Evolutionary conservation across 2,113 vertebrate genomes (phyloP), one percentile per base, ranked within the genome.

Genomic region (Benitochromis conjunctus): DNA sequence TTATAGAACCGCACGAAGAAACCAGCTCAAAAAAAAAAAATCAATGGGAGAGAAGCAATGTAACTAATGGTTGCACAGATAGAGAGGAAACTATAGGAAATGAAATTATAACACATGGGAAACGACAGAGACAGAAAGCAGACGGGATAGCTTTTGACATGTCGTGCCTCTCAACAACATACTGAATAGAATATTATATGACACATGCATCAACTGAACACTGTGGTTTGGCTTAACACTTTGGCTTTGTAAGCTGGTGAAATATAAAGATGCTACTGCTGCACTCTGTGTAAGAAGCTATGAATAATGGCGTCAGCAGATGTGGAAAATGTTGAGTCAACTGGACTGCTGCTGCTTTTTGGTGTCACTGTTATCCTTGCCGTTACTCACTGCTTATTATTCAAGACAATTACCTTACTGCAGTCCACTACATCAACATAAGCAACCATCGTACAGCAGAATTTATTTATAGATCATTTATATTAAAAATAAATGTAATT

Each of bases 1-100:
- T 85, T 81, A 71, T 86, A 53, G 38, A 91, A 19, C 77, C 8
- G 51, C 57, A 21, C n/a, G 29, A 85, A 54, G 57, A 87, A 56
- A 77, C 54, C 34, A 80, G 71, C 81, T 81, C 60, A 90, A 79
- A 77, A 31, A 79, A 77, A 31, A 26, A 86, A 81, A 90, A 80
- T 82, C 79, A 82, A 74, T 29, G n/a, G 19, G 83, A 82, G 82
- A 82, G 60, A 69, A 41, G 26, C 48, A 46, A 19, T 56, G 64
- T 34, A 85, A 84, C 86, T 79, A 58, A 91, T 26, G 80, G 60
- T 5, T 11, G 87, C 77, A 66, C 43, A 74, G 58, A 88, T 82
- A 74, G 91, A 79, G 84, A 89, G 55, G 79, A 80, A 86, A 88
- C 69, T 56, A 57, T 74, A 56, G 80, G 82, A 86, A 91, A 82